phyloP scores from a whole-genome alignment of 2,888 invertebrate genomes.

The Cancer borealis region DNA sequence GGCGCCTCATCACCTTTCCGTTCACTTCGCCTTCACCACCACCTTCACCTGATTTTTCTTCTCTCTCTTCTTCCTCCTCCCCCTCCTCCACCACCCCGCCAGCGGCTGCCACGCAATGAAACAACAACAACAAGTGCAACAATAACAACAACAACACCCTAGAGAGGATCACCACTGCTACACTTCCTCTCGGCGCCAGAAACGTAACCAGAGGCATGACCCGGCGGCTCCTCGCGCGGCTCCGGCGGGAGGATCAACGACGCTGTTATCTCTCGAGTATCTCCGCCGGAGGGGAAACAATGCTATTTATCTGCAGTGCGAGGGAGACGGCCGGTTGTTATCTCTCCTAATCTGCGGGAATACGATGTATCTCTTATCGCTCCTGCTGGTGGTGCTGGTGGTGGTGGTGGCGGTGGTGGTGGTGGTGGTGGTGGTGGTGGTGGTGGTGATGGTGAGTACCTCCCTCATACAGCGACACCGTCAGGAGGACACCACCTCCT shows the following conservation, averaged over 20 bases:
- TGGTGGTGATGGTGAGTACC: neutral
- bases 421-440: too few species aligned
- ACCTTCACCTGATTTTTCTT: constrained; percentile 20
- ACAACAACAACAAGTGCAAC: constrained; percentile 20
- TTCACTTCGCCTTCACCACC: neutral
- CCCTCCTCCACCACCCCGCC: constrained; percentile 1
- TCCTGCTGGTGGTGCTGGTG: too few species aligned
- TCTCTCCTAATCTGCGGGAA: neutral
- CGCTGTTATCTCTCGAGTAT: neutral
- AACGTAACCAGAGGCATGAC: constrained; percentile 12
- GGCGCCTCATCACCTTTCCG: neutral
- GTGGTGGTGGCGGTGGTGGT: too few species aligned
- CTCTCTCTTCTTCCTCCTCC: neutral
- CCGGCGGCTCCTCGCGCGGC: constrained; percentile 3
- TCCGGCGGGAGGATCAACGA: neutral
- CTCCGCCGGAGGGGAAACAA: neutral
- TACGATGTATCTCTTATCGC: too few species aligned
- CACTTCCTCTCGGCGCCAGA: neutral
- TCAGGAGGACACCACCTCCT: constrained; percentile 7
- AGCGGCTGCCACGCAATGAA: neutral
- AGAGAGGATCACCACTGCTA: neutral
- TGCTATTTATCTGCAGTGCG: neutral
- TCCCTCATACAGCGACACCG: neutral
- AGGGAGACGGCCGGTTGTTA: neutral
- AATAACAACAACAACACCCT: constrained; percentile 3